Evolutionary conservation across 1,140 invertebrate genomes (phyloP), one percentile per base, ranked within the genome.

Genomic region (Pogonus chalceus): DNA sequence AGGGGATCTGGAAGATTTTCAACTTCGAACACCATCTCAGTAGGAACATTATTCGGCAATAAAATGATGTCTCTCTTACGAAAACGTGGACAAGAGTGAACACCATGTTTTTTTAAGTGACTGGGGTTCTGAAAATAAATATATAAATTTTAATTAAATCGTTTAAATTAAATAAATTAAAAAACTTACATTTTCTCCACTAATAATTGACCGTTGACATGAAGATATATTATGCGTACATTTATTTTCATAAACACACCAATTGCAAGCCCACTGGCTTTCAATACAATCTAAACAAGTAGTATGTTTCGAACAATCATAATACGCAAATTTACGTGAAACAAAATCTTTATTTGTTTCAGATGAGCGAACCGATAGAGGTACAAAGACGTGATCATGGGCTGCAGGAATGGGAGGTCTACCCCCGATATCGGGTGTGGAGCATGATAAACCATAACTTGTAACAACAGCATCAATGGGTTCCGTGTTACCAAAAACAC

Each of bases 271-370:
- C 92, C 92, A 96, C 59, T 88, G 82, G 51, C 88, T 89, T 62
- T 81, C 82, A 2, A 94, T 88, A 70, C 92, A 96, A 26, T 85
- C 81, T 39, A 82, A 80, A 69, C 92, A 95, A 60, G 87, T 90
- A 10, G 76, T 82, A 68, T 97, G 93, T 53, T 84, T 81, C 4
- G 84, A 85, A 68, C 95, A 98, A 71, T 97, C 92, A 70, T 91
- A 98, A 68, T 91, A 96, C 12, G 90, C 90, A 72, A 97, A 96
- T 69, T 87, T 87, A 49, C 87, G 77, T 1, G 89, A 92, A 2
- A 96, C 92, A 76, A 97, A 96, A 70, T 96, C 92, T 65, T 93
- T 92, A 66, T 95, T 92, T 2, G 91, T 95, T 72, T 95, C 92
- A 16, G 88, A 89, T 10, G 90, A 92, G 18, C 92, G 80, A 1